These are phyloP conservation scores for Melipona quadrifasciata DNA, from an alignment of 1,140 invertebrate genomes.

Conservation along the genomic window DNA sequence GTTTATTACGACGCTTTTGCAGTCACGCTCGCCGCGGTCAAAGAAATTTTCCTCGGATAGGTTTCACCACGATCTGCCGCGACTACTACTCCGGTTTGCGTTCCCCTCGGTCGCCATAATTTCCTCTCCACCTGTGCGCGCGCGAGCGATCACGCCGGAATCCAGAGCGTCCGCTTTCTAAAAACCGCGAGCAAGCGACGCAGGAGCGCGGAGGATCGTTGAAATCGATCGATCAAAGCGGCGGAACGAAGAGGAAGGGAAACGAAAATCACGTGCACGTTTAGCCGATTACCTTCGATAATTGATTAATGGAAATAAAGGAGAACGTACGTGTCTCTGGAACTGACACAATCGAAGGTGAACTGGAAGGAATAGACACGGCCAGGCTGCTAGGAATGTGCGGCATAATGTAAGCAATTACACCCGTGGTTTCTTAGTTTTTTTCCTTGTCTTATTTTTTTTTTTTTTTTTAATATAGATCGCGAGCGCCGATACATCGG, in stretches of 20 bases:
- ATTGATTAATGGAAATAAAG: constrained; percentile 57
- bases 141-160: constrained; percentile 46
- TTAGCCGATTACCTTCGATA: constrained; percentile 3
- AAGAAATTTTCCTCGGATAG: constrained; percentile 34
- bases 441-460: not conserved
- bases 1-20: constrained; percentile 48
- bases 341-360: constrained; percentile 38
- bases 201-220: constrained; percentile 45
- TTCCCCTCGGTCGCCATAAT: constrained; percentile 35
- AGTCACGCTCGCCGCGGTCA: constrained; percentile 19
- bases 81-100: not conserved
- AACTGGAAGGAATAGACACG: constrained; percentile 4
- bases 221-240: constrained; percentile 13
- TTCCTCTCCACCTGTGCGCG: constrained; percentile 39
- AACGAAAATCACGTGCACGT: too few relatives aligned
- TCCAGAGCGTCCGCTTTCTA: constrained; percentile 57
- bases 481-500: not conserved
- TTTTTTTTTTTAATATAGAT: constrained; percentile 10
- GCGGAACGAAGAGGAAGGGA: not conserved
- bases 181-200: constrained; percentile 55
- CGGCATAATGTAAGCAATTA: constrained; percentile 43
- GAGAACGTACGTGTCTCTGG: not conserved
- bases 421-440: not conserved
- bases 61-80: not conserved
- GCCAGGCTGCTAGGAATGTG: constrained; percentile 12